Evolutionary conservation across 1,140 invertebrate genomes (phyloP).

Genomic region (Drosophila tani): DNA sequence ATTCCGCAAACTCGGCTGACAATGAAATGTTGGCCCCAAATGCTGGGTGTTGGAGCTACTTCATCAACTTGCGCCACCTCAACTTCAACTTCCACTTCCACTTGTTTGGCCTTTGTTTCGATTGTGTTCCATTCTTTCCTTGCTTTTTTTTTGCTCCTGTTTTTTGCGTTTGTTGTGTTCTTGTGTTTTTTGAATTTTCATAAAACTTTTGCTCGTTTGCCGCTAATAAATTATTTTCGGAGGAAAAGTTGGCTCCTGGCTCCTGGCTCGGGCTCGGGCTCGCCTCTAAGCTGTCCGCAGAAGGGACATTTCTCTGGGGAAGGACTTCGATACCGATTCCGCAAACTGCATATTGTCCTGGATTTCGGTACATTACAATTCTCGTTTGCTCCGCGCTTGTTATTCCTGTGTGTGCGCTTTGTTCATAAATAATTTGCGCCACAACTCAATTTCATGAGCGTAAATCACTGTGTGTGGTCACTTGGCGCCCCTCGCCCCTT

Average conservation of each 20-base stretch:
- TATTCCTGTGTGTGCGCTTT: slow-evolving; percentile 78
- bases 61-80: slow-evolving; percentile 39
- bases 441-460: slow-evolving; percentile 83
- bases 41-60: slow-evolving; percentile 34
- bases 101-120: slow-evolving; percentile 51
- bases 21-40: slow-evolving; percentile 58
- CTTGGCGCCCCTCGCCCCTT: slow-evolving; percentile 27
- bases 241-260: slow-evolving; percentile 54
- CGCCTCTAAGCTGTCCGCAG: slow-evolving; percentile 67
- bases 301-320: slow-evolving; percentile 43
- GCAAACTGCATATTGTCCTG: slow-evolving; percentile 59
- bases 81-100: slow-evolving; percentile 35
- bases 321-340: slow-evolving; percentile 60
- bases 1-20: slow-evolving; percentile 44
- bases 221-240: slow-evolving; percentile 79
- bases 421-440: slow-evolving; percentile 82
- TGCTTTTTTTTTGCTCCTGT: background rate
- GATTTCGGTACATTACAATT: slow-evolving; percentile 55
- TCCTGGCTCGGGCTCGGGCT: slow-evolving; percentile 19
- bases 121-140: slow-evolving; percentile 21
- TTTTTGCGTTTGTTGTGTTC: slow-evolving; percentile 20
- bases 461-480: slow-evolving; percentile 81
- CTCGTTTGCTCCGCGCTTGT: slow-evolving; percentile 62
- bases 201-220: slow-evolving; percentile 81
- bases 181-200: slow-evolving; percentile 71